Base-by-base conservation (phyloP, 2,888 invertebrate genomes). In the Rotaria magnacalcarata region DNA sequence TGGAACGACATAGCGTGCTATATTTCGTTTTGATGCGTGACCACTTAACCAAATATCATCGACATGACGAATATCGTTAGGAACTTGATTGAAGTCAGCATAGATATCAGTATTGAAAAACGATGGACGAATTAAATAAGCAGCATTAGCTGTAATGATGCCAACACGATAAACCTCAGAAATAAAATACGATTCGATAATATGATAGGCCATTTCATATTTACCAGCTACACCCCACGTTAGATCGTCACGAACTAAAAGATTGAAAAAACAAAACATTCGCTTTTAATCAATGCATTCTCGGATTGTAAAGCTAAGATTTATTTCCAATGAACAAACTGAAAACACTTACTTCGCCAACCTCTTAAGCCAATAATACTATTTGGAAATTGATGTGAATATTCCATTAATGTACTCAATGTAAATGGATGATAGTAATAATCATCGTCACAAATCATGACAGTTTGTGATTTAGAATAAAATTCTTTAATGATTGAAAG, bases 21-120 rank as follows among this genome's bases (percentile, higher is more conserved):
- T 47, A 80, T 80, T 43, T 47, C 21, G 47, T 80, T 5, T 80
- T n/a, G 80, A 0, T 47, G 47, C 43, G 11, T 80, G 80, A 80
- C 47, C 80, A 80, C n/a, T 80, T 80, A 80, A 14, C 80, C 80
- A 80, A 47, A 80, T 80, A 80, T 80, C 80, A 80, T 80, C 80
- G 11, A 80, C 80, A n/a, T 2, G 47, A 4, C 47, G 47, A 80
- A 80, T 47, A 47, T 47, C 47, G n/a, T 80, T 47, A 0, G 80
- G 24, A 10, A 7, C 43, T 3, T 80, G 21, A 47, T 47, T 80
- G 24, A 47, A 80, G 11, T 47, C 47, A 3, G 4, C 0, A n/a
- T 80, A 80, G 14, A 80, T 80, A 14, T 47, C 47, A 21, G 8
- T 1, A 80, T 80, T 47, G 19, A 80, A 80, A 47, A 80, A 47